Base-by-base conservation (phyloP, 2,888 invertebrate species). In the Enchytraeus crypticus region DNA sequence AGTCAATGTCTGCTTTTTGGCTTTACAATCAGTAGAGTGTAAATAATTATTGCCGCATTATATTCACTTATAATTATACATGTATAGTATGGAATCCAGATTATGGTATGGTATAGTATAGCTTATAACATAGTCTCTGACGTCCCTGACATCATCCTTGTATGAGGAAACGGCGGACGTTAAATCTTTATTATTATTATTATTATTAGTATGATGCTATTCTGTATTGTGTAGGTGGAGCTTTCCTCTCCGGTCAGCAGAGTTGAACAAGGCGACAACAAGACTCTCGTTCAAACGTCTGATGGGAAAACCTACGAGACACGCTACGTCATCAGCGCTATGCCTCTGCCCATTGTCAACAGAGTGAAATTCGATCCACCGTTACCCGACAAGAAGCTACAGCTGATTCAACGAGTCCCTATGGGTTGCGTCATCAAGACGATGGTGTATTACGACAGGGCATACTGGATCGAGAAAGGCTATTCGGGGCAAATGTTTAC, bases 351-450 rank as follows among this genome's bases (percentile, higher is more conserved):
- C 3, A 60, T 77, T 23, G 77, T 77, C 64, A 71, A 72, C 55
- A 74, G 74, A 59, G 77, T 80, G 3, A 61, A 38, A 14, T 81
- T 74, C 61, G 68, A 71, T 5, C 80, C 80, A 21, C 69, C 74
- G 23, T 66, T 80, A 30, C 75, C 78, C 1, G 65, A 73, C 5
- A 56, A 70, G 2, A 69, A 78, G 49, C 71, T 70, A 60, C 76
- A 79, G 62, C 69, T 80, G 23, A 71, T 74, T 34, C 75, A 77
- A 64, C 68, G 76, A 26, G 66, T 74, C 49, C 77, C 79, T 2
- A 79, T 79, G 77, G 80, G 80, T 8, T 71, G 73, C 47, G 74
- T 78, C 49, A 74, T 81, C 64, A 81, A 82, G 66, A 75, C 76
- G 43, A 72, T 80, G 57, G 65, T 79, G 32, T 80, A 79, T 60